Conservation (phyloP, 2,113 vertebrate species). For the Grammomys dolichurus region DNA sequence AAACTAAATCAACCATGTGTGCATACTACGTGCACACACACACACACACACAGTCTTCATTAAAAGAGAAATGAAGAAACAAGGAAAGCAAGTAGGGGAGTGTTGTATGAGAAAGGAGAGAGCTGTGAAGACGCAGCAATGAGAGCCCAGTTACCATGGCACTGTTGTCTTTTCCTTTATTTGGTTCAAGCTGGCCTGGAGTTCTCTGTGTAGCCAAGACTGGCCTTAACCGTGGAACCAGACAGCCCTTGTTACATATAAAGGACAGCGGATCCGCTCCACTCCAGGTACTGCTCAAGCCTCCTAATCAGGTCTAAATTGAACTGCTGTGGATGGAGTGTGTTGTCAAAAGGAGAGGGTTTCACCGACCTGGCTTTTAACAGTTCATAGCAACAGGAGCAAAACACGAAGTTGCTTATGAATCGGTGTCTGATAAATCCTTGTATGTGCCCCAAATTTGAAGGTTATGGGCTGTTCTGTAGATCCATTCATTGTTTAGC, state of each 20-base stretch:
- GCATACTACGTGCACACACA: not conserved
- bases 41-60: not conserved
- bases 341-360: not conserved
- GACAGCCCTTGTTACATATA: slow-evolving; percentile 64
- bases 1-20: not conserved
- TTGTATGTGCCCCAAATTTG: not conserved
- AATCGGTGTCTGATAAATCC: slow-evolving; percentile 39
- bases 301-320: slow-evolving; percentile 65
- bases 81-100: not conserved
- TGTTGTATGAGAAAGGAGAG: not conserved
- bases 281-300: slow-evolving; percentile 74
- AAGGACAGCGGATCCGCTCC: slow-evolving; percentile 68
- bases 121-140: not conserved
- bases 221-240: slow-evolving; percentile 64
- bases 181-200: not conserved
- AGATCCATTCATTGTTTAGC: slow-evolving; percentile 27
- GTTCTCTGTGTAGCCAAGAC: not conserved
- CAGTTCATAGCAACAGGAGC: slow-evolving; percentile 31
- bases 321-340: not conserved
- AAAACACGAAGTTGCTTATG: slow-evolving; percentile 10
- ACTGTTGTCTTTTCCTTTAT: not conserved
- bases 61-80: not conserved
- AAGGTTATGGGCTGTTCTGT: not conserved
- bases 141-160: not conserved
- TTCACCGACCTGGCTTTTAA: slow-evolving; percentile 6